A percentile compares a stretch with the other conserved stretches of the same genome.
Conservation (phyloP, 2,888 invertebrate genomes). For the Acleris emargana region DNA sequence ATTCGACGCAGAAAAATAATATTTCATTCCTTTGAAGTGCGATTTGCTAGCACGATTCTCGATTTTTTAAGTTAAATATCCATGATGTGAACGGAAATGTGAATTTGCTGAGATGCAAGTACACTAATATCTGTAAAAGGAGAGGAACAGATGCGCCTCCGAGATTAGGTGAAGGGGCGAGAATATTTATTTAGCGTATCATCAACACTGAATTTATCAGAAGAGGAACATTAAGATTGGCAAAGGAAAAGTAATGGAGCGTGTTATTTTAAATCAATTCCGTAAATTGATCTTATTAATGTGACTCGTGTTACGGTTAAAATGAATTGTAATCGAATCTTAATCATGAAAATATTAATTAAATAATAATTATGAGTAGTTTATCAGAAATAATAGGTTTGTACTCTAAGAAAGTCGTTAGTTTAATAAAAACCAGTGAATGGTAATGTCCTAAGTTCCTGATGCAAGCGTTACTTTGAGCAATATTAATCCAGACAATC, state of each 20-base stretch:
- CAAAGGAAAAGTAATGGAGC: slow-evolving; percentile 15
- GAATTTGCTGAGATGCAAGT: slow-evolving; percentile 44
- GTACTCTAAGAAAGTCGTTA: no score
- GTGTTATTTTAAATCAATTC: slow-evolving; percentile 11
- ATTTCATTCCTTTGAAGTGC: slow-evolving; percentile 8
- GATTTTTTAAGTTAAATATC: slow-evolving; percentile 1
- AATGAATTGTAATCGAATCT: not conserved
- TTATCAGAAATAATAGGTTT: no score
- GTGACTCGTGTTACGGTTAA: not conserved
- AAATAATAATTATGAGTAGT: no score
- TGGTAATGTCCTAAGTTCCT: not conserved
- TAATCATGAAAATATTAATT: no score
- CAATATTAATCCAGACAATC: slow-evolving; percentile 24
- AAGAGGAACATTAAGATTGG: slow-evolving; percentile 11
- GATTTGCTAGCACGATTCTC: slow-evolving; percentile 4
- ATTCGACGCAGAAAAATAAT: slow-evolving; percentile 10
- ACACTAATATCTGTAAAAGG: slow-evolving; percentile 57
- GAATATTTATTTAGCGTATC: slow-evolving; percentile 58
- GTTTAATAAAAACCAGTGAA: no score
- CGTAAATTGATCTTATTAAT: slow-evolving; percentile 1
- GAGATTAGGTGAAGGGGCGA: slow-evolving; percentile 46
- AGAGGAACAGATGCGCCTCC: slow-evolving; percentile 59
- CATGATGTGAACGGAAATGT: not conserved
- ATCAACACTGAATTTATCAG: slow-evolving; percentile 48
- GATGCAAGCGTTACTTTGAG: slow-evolving; percentile 19